phyloP scores from a whole-genome alignment of 2,797 vertebrate species.

The Hafferia zeledoni region DNA sequence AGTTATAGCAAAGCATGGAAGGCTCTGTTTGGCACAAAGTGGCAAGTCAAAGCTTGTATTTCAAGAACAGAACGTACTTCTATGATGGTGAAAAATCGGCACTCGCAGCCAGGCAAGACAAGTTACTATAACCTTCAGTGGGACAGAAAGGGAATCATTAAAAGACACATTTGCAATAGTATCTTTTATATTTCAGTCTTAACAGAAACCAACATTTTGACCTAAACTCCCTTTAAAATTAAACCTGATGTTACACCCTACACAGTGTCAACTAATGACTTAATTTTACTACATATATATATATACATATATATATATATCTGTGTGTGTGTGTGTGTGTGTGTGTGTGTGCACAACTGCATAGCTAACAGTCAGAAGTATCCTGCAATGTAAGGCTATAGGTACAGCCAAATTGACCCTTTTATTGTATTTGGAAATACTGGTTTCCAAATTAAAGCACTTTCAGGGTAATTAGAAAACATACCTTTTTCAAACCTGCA shows the following conservation, averaged over 20 bases:
- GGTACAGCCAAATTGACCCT: neutral
- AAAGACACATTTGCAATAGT: neutral
- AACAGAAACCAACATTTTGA: neutral
- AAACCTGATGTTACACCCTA: neutral
- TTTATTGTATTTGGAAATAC: neutral
- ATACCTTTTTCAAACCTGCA: neutral
- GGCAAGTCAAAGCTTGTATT: neutral
- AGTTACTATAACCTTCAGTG: neutral
- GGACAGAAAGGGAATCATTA: neutral
- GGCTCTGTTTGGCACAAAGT: neutral
- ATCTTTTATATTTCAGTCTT: neutral
- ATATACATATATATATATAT: neutral
- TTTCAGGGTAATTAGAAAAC: neutral
- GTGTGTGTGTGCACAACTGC: neutral
- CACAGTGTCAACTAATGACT: neutral
- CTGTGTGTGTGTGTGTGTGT: neutral
- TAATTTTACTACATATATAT: neutral
- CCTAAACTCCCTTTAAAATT: neutral
- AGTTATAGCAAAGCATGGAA: neutral
- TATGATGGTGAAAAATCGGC: neutral
- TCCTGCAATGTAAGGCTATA: neutral
- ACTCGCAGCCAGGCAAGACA: neutral
- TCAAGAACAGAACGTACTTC: neutral
- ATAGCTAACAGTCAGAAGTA: conserved; percentile 18
- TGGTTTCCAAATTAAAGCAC: conserved; percentile 11